Conservation (phyloP, 2,113 vertebrate species). For the Hydropotes inermis region DNA sequence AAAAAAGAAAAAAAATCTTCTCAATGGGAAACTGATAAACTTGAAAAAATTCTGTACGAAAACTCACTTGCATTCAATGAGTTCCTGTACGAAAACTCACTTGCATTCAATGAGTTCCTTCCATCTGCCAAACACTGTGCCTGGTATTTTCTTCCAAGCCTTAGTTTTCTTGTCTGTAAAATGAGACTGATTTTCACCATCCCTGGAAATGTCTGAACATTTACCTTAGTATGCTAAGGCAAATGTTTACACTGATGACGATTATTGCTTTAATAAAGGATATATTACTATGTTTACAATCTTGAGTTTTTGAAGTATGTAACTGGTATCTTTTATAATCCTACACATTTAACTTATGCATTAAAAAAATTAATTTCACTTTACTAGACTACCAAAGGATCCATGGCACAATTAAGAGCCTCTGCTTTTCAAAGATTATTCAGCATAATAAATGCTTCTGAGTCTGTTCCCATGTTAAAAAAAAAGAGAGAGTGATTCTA, state of each 20-base stretch:
- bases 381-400: background rate
- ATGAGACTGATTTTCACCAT: background rate
- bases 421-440: conserved; percentile 2
- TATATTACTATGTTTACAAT: background rate
- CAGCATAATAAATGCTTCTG: background rate
- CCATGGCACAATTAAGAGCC: background rate
- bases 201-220: background rate
- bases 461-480: background rate
- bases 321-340: background rate
- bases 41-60: background rate
- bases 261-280: background rate
- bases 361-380: background rate
- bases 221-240: background rate
- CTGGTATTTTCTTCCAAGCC: background rate
- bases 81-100: background rate
- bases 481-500: background rate
- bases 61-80: background rate
- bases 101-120: background rate
- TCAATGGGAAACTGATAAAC: background rate
- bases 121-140: background rate
- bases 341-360: background rate
- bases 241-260: background rate
- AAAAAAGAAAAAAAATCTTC: no score
- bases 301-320: background rate
- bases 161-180: background rate